These are phyloP conservation scores for Leucosticte australis DNA, from an alignment of 2,113 vertebrate genomes.

Conservation along the genomic window DNA sequence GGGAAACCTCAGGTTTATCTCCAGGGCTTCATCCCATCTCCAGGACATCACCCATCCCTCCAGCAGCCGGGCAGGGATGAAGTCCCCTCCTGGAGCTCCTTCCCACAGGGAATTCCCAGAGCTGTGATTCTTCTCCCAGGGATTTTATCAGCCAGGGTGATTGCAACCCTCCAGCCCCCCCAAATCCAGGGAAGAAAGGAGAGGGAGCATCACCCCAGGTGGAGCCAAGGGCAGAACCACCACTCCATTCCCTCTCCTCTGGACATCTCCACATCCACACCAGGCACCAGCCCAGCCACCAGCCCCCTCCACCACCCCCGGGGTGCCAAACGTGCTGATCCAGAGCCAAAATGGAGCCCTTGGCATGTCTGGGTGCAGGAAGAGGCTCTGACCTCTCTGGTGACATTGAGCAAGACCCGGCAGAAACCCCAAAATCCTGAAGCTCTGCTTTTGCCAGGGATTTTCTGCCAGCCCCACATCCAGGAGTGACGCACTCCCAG, in stretches of 20 bases:
- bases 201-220: not conserved
- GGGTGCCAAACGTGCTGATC: accelerated
- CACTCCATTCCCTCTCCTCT: accelerated
- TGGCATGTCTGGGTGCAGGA: accelerated
- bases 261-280: accelerated
- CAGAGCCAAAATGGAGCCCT: accelerated
- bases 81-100: not conserved
- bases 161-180: accelerated
- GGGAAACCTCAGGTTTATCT: not conserved
- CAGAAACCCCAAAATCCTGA: not conserved
- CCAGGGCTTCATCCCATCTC: accelerated
- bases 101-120: accelerated
- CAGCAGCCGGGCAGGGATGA: not conserved
- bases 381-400: not conserved
- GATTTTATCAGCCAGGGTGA: not conserved
- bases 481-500: not conserved
- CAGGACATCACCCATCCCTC: not conserved
- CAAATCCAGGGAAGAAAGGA: not conserved
- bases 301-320: not conserved
- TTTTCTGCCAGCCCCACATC: accelerated
- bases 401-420: not conserved
- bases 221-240: not conserved
- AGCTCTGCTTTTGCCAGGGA: not conserved
- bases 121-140: not conserved
- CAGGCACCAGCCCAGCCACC: not conserved